Evolutionary conservation across 2,888 invertebrate genomes (phyloP), one percentile per base, ranked within the genome.

Genomic region (Drosophila sordidula): DNA sequence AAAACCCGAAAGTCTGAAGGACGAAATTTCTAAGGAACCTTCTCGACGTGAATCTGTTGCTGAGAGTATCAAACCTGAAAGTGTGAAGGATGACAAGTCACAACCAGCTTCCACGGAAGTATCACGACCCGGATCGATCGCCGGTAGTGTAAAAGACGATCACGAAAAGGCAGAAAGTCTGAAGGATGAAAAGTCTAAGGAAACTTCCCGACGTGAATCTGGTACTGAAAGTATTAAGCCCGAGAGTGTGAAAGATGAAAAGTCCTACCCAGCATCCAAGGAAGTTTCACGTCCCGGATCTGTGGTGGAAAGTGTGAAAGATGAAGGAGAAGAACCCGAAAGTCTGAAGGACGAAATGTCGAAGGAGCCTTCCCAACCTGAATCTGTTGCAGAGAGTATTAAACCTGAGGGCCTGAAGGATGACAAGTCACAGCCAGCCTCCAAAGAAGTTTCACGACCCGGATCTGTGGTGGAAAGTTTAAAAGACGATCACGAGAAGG

Each of bases 61-160:
- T 0, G 73, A 69, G 6, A 72, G 58, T 42, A 36, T 18, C 0
- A 51, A 16, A 46, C 68, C 8, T n/a, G 66, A 45, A 0, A 61
- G 39, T 11, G 16, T 9, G 0, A 49, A 65, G 0, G 34, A 46
- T 29, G 75, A 74, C 0, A 73, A 66, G 49, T 65, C 64, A 1
- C 0, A 0, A 1, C 36, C 45, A 8, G 11, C 12, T 2, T 55
- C 52, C 16, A 70, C 66, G 12, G 64, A 75, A 41, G 18, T 39
- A 16, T 89, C 91, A 0, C 90, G 91, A 49, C 90, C 90, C 0
- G 70, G 69, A 3, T 69, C 77, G 2, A 44, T 51, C 0, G 65
- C 45, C 0, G 66, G 50, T 6, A 62, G 61, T 26, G 36, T 51
- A 9, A 9, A 29, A 9, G 29, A 29, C 3, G 29, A 29, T 2